Conservation (phyloP, 2,113 vertebrate species). For the Synodontis membranacea region DNA sequence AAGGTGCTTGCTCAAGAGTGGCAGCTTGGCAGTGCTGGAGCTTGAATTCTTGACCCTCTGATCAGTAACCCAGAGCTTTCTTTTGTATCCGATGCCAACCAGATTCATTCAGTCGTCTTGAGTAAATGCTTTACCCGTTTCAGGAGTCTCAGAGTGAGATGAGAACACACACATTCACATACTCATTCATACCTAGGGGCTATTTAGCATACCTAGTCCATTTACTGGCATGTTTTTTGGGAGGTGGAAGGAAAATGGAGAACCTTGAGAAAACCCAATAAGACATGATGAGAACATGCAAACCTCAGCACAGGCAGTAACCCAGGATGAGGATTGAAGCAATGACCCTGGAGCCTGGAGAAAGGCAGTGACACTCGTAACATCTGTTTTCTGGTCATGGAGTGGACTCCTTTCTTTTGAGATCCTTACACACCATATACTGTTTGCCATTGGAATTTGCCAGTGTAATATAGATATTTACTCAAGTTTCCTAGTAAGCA, state of each 20-base stretch:
- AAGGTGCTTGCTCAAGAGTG: not conserved
- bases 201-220: not conserved
- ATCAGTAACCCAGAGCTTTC: not conserved
- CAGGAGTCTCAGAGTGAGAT: not conserved
- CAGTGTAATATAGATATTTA: not conserved
- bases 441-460: not conserved
- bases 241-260: not conserved
- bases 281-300: not conserved
- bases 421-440: too few relatives aligned
- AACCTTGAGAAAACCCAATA: not conserved
- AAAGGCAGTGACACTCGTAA: not conserved
- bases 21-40: not conserved
- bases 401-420: not conserved
- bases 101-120: not conserved
- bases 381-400: not conserved
- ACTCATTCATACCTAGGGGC: not conserved
- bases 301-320: not conserved
- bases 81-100: not conserved
- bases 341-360: not conserved
- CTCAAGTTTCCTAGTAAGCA: not conserved
- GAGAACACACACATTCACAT: not conserved
- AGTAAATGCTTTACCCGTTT: not conserved
- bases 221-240: not conserved
- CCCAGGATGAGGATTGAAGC: not conserved
- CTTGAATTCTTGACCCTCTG: not conserved